Conservation (phyloP, 92 coral and sea anemone species). For the Umimayanthus chanpuru region DNA sequence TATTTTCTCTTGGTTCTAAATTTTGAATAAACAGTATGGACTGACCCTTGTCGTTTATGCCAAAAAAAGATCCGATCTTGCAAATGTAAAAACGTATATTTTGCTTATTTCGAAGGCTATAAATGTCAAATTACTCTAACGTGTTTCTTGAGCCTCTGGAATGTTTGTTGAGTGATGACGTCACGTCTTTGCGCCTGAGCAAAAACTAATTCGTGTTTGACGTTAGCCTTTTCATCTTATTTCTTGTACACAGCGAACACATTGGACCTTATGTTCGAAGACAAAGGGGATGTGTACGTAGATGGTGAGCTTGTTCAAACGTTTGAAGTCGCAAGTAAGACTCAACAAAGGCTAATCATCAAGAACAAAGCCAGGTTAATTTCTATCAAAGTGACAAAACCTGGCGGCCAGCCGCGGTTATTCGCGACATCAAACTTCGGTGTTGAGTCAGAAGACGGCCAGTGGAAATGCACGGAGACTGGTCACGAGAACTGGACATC, state of each 20-base stretch:
- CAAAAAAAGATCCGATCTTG: no score
- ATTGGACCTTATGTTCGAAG: slow-evolving; percentile 1
- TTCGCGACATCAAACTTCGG: slow-evolving; percentile 4
- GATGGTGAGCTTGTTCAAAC: not conserved
- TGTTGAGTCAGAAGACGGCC: not conserved
- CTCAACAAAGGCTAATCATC: not conserved
- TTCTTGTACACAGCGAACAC: not conserved
- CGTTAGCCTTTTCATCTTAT: no score
- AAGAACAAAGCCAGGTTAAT: slow-evolving; percentile 2
- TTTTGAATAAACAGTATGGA: no score
- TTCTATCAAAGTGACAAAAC: slow-evolving; percentile 5
- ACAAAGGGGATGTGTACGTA: not conserved
- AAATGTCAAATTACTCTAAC: no score
- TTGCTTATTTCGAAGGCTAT: no score
- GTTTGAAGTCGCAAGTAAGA: not conserved
- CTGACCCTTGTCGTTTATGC: no score
- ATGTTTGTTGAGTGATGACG: no score
- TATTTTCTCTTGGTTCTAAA: no score
- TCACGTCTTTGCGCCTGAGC: no score
- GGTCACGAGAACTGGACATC: not conserved
- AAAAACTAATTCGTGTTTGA: no score
- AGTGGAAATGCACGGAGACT: slow-evolving; percentile 31
- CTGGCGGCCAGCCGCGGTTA: not conserved
- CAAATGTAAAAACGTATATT: no score
- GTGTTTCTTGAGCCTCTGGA: no score